These are phyloP conservation scores for Eumaeus atala DNA, from an alignment of 1,140 invertebrate species.

Conservation along the genomic window DNA sequence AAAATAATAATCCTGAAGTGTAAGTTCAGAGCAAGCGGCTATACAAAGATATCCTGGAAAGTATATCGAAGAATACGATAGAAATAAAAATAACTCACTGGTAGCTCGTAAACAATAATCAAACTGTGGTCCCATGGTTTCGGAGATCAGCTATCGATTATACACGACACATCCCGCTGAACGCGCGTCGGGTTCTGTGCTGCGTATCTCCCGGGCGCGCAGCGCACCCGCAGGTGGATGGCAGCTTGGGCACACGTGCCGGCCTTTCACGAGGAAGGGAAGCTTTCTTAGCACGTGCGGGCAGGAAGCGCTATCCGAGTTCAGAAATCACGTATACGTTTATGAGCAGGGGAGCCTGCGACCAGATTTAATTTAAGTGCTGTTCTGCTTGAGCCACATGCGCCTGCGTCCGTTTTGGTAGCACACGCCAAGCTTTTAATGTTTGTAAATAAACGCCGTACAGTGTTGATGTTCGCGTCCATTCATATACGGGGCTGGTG, in stretches of 20 bases:
- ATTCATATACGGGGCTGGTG: constrained; percentile 46
- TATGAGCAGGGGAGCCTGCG: constrained; percentile 41
- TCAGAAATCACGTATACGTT: constrained; percentile 35
- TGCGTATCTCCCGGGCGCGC: constrained; percentile 28
- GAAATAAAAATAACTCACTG: constrained; percentile 42
- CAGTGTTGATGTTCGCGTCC: constrained; percentile 52
- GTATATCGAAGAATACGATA: too few species aligned
- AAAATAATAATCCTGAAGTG: too few species aligned
- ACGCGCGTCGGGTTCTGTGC: constrained; percentile 51
- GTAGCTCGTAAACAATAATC: constrained; percentile 65
- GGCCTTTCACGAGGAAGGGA: constrained; percentile 50
- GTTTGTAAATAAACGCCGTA: constrained; percentile 67
- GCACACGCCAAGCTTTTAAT: constrained; percentile 45
- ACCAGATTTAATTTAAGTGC: constrained; percentile 53
- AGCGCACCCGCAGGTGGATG: constrained; percentile 52
- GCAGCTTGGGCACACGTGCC: constrained; percentile 56
- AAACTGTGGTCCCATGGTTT: constrained; percentile 64
- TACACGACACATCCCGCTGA: constrained; percentile 65
- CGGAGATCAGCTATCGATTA: constrained; percentile 31
- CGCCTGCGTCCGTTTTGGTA: constrained; percentile 44
- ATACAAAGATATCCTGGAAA: too few species aligned
- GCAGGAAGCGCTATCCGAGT: constrained; percentile 41
- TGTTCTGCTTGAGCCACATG: constrained; percentile 8
- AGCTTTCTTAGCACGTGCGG: constrained; percentile 62
- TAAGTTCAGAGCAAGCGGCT: too few species aligned